These are phyloP conservation scores for Crotalus viridis DNA, from an alignment of 2,113 vertebrate genomes.

Conservation along the genomic window DNA sequence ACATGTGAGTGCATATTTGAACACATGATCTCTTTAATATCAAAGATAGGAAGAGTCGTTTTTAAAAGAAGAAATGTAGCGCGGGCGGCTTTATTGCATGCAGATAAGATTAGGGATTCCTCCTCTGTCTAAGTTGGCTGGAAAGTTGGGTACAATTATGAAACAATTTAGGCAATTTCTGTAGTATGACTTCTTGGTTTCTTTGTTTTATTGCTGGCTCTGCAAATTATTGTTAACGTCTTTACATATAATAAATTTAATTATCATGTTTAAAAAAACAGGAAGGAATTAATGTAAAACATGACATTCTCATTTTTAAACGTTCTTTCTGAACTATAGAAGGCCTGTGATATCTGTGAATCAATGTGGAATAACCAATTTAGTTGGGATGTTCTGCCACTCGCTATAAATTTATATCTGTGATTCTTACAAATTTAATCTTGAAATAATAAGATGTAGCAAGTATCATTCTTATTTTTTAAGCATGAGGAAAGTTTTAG, in stretches of 20 bases:
- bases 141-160: constrained; percentile 70
- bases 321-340: constrained; percentile 42
- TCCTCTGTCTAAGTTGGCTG: constrained; percentile 70
- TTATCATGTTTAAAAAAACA: constrained; percentile 36
- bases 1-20: constrained; percentile 79
- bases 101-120: constrained; percentile 77
- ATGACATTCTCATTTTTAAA: constrained; percentile 55
- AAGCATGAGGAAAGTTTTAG: constrained; percentile 8
- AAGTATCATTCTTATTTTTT: constrained; percentile 1
- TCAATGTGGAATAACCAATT: constrained; percentile 28
- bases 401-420: constrained; percentile 21
- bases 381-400: constrained; percentile 43
- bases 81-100: constrained; percentile 76
- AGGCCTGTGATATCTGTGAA: constrained; percentile 47
- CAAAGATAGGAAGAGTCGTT: constrained; percentile 80
- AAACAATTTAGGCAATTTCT: constrained; percentile 58
- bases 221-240: constrained; percentile 49
- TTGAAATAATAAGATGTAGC: constrained; percentile 29
- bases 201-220: constrained; percentile 61
- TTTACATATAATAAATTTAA: constrained; percentile 48
- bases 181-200: constrained; percentile 64
- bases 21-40: constrained; percentile 77
- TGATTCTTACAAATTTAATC: constrained; percentile 31
- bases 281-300: constrained; percentile 29
- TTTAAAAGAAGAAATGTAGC: constrained; percentile 76